These are phyloP conservation scores for Pteromalus puparum DNA, from an alignment of 1,140 invertebrate genomes.

Conservation along the genomic window DNA sequence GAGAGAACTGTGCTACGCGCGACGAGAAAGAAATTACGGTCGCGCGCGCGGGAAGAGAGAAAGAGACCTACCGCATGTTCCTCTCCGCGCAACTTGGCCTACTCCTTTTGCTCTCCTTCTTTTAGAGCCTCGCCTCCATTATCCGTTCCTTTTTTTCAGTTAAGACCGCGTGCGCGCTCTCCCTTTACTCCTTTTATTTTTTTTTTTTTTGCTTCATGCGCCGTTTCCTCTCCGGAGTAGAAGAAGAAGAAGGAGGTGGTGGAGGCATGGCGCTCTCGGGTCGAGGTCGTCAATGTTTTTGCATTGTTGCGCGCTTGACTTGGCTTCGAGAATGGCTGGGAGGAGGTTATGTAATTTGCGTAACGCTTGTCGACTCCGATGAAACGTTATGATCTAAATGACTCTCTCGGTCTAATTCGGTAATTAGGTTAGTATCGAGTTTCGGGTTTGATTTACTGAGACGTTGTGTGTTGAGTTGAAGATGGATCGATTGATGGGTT, in stretches of 20 bases:
- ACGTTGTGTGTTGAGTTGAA: no score
- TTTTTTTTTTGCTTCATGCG: constrained; percentile 21
- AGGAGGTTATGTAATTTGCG: constrained; percentile 18
- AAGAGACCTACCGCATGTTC: constrained; percentile 50
- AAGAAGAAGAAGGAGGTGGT: not conserved
- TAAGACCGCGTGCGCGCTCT: constrained; percentile 45
- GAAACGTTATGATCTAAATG: constrained; percentile 10
- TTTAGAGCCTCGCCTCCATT: constrained; percentile 21
- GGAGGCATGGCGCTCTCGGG: not conserved
- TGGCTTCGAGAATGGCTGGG: not conserved
- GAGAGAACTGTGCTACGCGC: not conserved
- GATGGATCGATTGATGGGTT: no score
- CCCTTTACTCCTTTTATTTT: constrained; percentile 50
- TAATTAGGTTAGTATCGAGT: not conserved
- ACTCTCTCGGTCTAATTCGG: not conserved
- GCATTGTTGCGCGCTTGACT: constrained; percentile 11
- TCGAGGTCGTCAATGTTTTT: constrained; percentile 15
- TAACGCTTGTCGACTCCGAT: not conserved
- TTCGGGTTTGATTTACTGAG: not conserved
- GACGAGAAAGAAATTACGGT: constrained; percentile 27
- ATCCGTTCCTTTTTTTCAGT: constrained; percentile 56
- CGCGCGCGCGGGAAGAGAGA: not conserved
- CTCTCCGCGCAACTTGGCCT: constrained; percentile 33
- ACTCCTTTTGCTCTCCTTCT: constrained; percentile 29
- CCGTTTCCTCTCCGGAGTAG: constrained; percentile 23